phyloP scores from a whole-genome alignment of 2,888 invertebrate species.

The Drosophila birchii region DNA sequence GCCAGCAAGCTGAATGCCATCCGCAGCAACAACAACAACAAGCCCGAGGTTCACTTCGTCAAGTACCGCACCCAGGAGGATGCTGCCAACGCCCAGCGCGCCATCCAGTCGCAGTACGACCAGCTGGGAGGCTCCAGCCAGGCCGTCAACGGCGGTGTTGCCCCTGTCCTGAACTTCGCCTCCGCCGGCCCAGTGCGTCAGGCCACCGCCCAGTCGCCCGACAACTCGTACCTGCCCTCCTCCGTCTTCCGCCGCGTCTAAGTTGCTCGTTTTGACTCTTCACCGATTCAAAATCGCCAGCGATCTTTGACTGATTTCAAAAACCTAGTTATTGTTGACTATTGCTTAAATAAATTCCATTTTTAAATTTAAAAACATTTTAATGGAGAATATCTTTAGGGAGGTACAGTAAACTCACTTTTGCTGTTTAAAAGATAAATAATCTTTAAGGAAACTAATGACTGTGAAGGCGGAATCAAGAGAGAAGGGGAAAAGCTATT shows the following conservation, averaged over 20 bases:
- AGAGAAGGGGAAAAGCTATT: neutral
- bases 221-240: constrained; percentile 71
- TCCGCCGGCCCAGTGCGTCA: constrained; percentile 66
- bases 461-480: neutral
- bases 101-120: constrained; percentile 82
- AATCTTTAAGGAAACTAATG: constrained; percentile 5
- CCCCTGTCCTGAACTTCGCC: constrained; percentile 80
- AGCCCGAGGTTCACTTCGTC: constrained; percentile 83
- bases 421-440: neutral
- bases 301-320: constrained; percentile 73
- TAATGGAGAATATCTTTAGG: neutral
- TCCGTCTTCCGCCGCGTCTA: constrained; percentile 78
- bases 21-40: constrained; percentile 71
- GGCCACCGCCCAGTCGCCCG: constrained; percentile 61
- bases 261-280: constrained; percentile 44
- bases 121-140: constrained; percentile 67
- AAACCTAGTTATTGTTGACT: constrained; percentile 74
- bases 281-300: constrained; percentile 51
- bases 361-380: constrained; percentile 50
- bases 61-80: constrained; percentile 83
- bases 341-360: constrained; percentile 73
- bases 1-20: constrained; percentile 73
- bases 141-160: constrained; percentile 75
- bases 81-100: constrained; percentile 81
- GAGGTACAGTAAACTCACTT: neutral